Base-by-base conservation (phyloP, 2,888 invertebrate species). In the Dendrolimus pini region DNA sequence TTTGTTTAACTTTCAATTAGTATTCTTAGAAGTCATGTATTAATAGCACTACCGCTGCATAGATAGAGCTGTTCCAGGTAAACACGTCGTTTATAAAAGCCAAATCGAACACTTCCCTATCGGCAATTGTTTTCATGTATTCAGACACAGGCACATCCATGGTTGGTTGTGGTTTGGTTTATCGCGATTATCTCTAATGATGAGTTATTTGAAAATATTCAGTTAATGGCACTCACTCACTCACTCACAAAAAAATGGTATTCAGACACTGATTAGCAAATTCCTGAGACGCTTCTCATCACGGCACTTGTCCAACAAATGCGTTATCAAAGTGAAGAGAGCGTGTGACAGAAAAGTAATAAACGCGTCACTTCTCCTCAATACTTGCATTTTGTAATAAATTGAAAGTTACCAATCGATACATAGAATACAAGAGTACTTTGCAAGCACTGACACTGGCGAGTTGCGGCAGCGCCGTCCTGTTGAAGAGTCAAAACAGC, bases 191-290 rank as follows among this genome's bases (percentile, higher is more conserved):
- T 58, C 54, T 60, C 54, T 9, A 14, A 13, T 47, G 59, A 61
- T 58, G 30, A 30, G 30, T 30, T 30, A 30, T 30, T 56, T 60
- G 52, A 54, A 60, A 55, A 30, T 58, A 58, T 58, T 56, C 58
- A 60, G 52, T 61, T 63, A 54, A 58, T 56, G 62, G 12, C 41
- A 10, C 2, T 12, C 60, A 64, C 64, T 60, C 55, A 62, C 58
- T n/a, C n/a, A n/a, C n/a, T n/a, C n/a, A n/a, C n/a, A n/a, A 54
- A 57, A 59, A 55, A 59, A 55, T 57, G 41, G 54, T 60, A 42
- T 9, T 78, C 70, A 82, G 58, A 75, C 77, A 74, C 82, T 81
- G 62, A 83, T 82, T 60, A 77, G 63, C 68, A 78, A 66, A 70
- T 82, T 79, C 57, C 78, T 77, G 61, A 80, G 73, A 56, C 78